Conservation (phyloP, 2,888 invertebrate genomes). For the Microctonus hyperodae region DNA sequence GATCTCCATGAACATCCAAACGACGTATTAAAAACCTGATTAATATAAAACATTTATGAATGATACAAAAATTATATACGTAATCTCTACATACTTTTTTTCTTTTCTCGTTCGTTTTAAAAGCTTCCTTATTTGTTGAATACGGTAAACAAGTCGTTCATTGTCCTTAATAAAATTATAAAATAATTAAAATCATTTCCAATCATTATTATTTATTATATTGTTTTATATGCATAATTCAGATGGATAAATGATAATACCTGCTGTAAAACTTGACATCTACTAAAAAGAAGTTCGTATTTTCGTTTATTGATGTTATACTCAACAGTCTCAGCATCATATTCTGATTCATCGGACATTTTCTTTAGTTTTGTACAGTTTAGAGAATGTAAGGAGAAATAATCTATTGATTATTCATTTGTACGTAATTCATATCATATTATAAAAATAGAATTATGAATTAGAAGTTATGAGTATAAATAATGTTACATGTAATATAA, state of each 20-base stretch:
- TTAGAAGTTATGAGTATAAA: no score
- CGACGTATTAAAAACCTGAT: constrained; percentile 71
- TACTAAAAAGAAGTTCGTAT: constrained; percentile 75
- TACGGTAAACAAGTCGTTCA: constrained; percentile 74
- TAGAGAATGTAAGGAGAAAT: no score
- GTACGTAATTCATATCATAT: no score
- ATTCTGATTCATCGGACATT: constrained; percentile 71
- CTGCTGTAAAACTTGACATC: constrained; percentile 77
- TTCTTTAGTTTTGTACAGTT: not conserved
- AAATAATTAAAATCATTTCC: not conserved
- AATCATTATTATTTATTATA: not conserved
- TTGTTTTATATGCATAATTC: constrained; percentile 1
- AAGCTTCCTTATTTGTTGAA: constrained; percentile 76
- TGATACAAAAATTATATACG: constrained; percentile 35
- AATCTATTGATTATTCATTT: no score
- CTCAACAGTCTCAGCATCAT: constrained; percentile 67
- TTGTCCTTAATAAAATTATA: constrained; percentile 67
- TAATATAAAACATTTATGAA: constrained; percentile 40
- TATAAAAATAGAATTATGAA: no score
- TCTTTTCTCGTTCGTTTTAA: constrained; percentile 74
- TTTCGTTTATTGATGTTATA: constrained; percentile 77
- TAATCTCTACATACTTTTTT: constrained; percentile 63
- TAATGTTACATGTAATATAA: no score
- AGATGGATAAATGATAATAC: constrained; percentile 46
- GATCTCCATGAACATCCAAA: constrained; percentile 75